phyloP scores from a whole-genome alignment of 2,888 invertebrate species.

The Dolomedes plantarius region DNA sequence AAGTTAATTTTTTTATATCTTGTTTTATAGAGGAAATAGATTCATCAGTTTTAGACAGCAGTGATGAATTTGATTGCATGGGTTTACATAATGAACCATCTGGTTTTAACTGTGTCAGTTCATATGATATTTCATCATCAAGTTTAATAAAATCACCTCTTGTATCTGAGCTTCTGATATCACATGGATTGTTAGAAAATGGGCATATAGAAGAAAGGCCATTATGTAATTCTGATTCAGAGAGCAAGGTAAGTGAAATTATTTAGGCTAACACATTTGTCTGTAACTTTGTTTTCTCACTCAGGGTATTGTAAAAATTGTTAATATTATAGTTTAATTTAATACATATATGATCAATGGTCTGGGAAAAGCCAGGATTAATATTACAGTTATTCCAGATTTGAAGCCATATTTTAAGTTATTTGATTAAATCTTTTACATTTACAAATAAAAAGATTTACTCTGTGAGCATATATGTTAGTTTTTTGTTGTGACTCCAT shows the following conservation, averaged over 20 bases:
- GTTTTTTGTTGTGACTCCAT: no score
- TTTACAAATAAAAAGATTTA: no score
- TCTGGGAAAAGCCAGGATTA: no score
- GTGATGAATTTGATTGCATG: conserved; percentile 41
- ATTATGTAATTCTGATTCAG: conserved; percentile 32
- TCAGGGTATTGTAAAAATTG: no score
- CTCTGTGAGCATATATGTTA: no score
- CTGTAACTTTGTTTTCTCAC: no score
- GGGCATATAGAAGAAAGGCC: conserved; percentile 40
- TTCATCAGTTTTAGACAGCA: conserved; percentile 40
- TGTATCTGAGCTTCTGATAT: conserved; percentile 53
- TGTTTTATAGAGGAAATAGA: conserved; percentile 45
- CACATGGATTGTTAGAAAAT: conserved; percentile 64
- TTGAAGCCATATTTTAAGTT: no score
- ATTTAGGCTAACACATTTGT: no score
- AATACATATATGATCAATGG: no score
- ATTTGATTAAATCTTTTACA: no score
- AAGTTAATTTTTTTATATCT: background rate
- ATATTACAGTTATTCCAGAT: no score
- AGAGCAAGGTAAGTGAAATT: conserved; percentile 35
- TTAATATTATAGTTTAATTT: no score
- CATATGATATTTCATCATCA: conserved; percentile 63
- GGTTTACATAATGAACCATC: conserved; percentile 25
- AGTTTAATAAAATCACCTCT: conserved; percentile 67
- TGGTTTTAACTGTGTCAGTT: conserved; percentile 32